Conservation (phyloP, 2,888 invertebrate species). For the Drosophila hamatofila region DNA sequence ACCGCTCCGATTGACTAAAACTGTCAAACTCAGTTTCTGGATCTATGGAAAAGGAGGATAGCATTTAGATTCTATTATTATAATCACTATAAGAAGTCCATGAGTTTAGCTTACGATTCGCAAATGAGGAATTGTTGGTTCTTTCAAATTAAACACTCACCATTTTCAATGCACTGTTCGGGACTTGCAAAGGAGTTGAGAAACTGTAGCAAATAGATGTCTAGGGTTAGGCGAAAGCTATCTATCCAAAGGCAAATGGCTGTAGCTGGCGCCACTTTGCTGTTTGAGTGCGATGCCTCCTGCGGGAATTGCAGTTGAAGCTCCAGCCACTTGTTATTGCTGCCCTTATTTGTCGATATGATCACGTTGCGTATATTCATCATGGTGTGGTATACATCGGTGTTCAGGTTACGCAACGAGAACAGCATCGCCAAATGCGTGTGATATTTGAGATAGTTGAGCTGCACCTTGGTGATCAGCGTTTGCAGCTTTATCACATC, state of each 20-base stretch:
- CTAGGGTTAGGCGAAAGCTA: conserved; percentile 64
- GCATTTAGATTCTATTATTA: background rate
- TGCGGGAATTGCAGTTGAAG: conserved; percentile 74
- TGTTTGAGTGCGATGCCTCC: background rate
- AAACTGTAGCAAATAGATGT: conserved; percentile 77
- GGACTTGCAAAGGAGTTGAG: conserved; percentile 64
- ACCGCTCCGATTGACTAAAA: conserved; percentile 42
- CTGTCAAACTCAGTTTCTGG: conserved; percentile 49
- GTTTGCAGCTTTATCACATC: conserved; percentile 71
- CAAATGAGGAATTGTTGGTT: background rate
- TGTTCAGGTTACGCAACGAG: conserved; percentile 63
- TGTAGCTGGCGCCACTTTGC: conserved; percentile 42
- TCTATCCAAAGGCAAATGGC: conserved; percentile 81
- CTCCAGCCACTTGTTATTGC: conserved; percentile 78
- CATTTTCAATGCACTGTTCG: conserved; percentile 35
- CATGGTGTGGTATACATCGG: conserved; percentile 67
- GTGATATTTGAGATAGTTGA: conserved; percentile 61
- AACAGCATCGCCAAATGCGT: conserved; percentile 57
- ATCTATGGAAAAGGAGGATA: conserved; percentile 21
- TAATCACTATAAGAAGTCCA: background rate
- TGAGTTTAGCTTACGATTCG: background rate
- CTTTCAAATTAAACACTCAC: conserved; percentile 19
- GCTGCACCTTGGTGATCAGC: conserved; percentile 53
- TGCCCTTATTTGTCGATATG: conserved; percentile 55
- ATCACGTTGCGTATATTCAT: conserved; percentile 62